Evolutionary conservation across 2,888 invertebrate genomes (phyloP).

Genomic region (Adelognathus sp.): DNA sequence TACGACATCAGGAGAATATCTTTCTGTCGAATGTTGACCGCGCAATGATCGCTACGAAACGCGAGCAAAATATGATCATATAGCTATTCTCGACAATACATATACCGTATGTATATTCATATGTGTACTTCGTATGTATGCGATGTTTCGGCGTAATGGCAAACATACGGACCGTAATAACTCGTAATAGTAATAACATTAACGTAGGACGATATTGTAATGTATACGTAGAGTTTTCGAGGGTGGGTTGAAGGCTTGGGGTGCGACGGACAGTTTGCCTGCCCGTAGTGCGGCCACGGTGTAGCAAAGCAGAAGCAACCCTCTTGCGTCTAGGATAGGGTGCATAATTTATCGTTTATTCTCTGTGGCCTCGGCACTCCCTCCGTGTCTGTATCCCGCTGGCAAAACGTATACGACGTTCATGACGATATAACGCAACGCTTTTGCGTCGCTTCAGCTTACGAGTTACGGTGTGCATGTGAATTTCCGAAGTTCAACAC

Average conservation of each 20-base stretch:
- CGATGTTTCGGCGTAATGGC: conserved; percentile 66
- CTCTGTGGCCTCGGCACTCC: conserved; percentile 56
- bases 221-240: conserved; percentile 76
- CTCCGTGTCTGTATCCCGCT: conserved; percentile 6
- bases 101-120: not conserved
- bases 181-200: conserved; percentile 78
- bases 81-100: not conserved
- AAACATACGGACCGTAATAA: conserved; percentile 78
- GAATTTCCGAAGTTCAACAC: conserved; percentile 70
- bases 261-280: conserved; percentile 25
- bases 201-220: conserved; percentile 78
- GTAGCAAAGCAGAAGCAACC: conserved; percentile 60
- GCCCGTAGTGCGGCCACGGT: conserved; percentile 47
- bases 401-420: conserved; percentile 30
- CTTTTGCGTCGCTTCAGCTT: conserved; percentile 21
- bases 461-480: conserved; percentile 65
- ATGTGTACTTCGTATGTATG: conserved; percentile 26
- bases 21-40: not conserved
- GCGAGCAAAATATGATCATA: not conserved
- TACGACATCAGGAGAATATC: no score
- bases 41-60: not conserved
- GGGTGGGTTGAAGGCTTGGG: conserved; percentile 18
- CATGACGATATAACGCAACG: conserved; percentile 46
- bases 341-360: conserved; percentile 80
- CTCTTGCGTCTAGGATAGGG: conserved; percentile 65